Evolutionary conservation across 2,113 vertebrate species (phyloP).

Genomic region (Crotalus helleri): DNA sequence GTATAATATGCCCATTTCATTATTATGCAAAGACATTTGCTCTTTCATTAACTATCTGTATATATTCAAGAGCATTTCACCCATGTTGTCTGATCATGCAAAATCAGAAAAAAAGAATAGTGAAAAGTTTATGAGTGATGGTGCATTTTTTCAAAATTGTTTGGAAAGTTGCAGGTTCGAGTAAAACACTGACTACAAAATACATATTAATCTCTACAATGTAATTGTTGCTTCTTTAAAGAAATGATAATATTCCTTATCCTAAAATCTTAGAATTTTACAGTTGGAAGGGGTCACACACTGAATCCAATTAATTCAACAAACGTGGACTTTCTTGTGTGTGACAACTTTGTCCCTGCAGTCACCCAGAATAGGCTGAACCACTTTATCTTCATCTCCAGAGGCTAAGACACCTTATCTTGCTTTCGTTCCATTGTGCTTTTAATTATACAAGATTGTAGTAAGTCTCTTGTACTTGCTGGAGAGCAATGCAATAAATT

Average conservation of each 20-base stretch:
- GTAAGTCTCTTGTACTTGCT: neutral
- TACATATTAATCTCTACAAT: neutral
- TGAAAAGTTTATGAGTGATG: neutral
- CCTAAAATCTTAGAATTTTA: neutral
- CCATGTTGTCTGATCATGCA: neutral
- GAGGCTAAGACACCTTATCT: neutral
- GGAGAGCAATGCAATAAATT: neutral
- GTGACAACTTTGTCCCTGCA: neutral
- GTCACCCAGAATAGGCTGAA: neutral
- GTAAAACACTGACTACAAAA: neutral
- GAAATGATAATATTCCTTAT: neutral
- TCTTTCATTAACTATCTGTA: neutral
- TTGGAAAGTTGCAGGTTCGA: neutral
- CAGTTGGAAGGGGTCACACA: neutral
- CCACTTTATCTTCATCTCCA: neutral
- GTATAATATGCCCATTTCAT: neutral
- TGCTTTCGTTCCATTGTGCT: neutral
- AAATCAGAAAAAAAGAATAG: neutral
- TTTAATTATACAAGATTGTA: neutral
- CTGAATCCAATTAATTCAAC: neutral
- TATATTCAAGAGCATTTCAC: neutral
- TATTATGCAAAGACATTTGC: neutral
- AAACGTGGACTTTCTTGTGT: neutral
- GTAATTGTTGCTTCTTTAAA: neutral
- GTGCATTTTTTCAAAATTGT: neutral